Conservation (phyloP, 2,113 vertebrate genomes). For the Silurus asotus region DNA sequence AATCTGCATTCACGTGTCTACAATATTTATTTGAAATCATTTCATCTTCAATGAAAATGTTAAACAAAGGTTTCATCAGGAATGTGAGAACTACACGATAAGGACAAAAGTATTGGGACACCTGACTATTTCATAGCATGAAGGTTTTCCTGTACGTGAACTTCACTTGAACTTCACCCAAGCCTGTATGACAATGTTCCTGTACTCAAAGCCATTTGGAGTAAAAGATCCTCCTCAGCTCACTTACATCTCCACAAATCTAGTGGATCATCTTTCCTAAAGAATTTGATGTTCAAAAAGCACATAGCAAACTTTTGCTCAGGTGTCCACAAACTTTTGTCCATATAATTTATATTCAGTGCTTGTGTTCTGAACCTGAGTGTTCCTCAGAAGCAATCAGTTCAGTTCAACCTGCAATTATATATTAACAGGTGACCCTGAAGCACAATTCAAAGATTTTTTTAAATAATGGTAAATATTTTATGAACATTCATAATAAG, state of each 20-base stretch:
- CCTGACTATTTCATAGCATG: no score
- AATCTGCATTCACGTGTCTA: neutral
- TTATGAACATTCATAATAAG: neutral
- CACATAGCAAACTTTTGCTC: no score
- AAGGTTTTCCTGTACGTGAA: no score
- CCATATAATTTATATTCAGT: neutral
- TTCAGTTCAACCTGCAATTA: neutral
- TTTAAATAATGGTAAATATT: neutral
- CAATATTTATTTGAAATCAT: neutral
- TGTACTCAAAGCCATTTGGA: no score
- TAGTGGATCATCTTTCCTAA: no score
- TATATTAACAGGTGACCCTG: neutral
- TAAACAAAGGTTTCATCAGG: neutral
- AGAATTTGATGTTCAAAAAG: no score
- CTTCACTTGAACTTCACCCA: no score
- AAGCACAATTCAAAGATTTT: neutral
- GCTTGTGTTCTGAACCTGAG: neutral
- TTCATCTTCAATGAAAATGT: neutral
- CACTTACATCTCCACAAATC: no score
- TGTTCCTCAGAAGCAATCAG: constrained; percentile 1
- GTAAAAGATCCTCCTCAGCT: no score
- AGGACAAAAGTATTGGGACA: no score
- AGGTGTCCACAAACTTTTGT: no score
- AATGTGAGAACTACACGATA: neutral
- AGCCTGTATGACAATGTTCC: no score